These are phyloP conservation scores for Rhagologus leucostigma DNA, from an alignment of 2,113 vertebrate species.

Conservation along the genomic window DNA sequence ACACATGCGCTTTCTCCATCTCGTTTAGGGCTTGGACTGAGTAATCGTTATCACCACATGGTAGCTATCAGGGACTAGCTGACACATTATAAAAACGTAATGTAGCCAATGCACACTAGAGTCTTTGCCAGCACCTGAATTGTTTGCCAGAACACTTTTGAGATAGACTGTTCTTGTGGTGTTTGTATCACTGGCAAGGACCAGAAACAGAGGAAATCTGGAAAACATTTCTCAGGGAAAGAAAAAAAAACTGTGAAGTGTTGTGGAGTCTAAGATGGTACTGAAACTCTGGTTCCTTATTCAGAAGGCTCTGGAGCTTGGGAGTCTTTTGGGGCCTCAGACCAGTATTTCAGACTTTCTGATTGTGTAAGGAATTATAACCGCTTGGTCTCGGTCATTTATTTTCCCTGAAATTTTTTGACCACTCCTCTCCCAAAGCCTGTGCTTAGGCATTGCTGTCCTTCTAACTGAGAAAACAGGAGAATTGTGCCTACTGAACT, in stretches of 20 bases:
- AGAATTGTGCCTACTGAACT: neutral
- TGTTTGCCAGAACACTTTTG: slow-evolving; percentile 51
- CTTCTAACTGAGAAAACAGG: neutral
- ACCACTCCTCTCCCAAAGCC: neutral
- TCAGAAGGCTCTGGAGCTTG: neutral
- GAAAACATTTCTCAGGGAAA: slow-evolving; percentile 21
- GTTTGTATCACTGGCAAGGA: slow-evolving; percentile 30
- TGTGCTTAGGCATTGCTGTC: accelerated
- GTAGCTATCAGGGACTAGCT: slow-evolving; percentile 30
- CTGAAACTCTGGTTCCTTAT: neutral
- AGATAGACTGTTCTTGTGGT: slow-evolving; percentile 12
- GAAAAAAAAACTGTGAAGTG: neutral
- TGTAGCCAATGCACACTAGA: neutral
- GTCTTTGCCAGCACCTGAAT: slow-evolving; percentile 5
- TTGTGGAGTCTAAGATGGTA: neutral
- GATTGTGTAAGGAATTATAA: neutral
- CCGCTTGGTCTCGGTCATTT: neutral
- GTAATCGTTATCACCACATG: slow-evolving; percentile 38
- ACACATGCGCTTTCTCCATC: neutral
- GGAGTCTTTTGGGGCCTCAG: neutral
- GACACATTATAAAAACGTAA: slow-evolving; percentile 36
- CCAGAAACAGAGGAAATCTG: slow-evolving; percentile 38
- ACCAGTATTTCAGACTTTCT: neutral
- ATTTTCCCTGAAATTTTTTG: neutral
- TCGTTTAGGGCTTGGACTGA: neutral